Conservation (phyloP, 2,888 invertebrate genomes). For the Drosophila setosimentum region DNA sequence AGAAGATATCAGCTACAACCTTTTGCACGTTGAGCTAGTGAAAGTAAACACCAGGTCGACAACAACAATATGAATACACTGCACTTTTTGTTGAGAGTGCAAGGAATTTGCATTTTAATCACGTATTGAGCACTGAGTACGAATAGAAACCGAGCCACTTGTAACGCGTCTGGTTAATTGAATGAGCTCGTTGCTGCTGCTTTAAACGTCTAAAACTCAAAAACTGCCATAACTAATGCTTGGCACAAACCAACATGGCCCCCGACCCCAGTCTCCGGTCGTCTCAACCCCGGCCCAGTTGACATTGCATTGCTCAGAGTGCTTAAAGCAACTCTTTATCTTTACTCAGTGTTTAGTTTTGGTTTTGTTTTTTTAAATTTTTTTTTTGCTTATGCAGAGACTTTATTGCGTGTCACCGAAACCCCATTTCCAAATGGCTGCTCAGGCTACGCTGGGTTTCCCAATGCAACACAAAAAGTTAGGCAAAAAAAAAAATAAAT, state of each 20-base stretch:
- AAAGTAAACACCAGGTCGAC: constrained; percentile 55
- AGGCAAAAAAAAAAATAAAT: constrained; percentile 25
- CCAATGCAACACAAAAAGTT: constrained; percentile 24
- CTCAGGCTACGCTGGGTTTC: constrained; percentile 35
- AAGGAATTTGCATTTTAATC: constrained; percentile 53
- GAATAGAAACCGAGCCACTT: constrained; percentile 42
- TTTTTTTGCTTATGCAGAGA: constrained; percentile 36
- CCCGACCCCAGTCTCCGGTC: constrained; percentile 8
- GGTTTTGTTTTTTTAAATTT: constrained; percentile 6
- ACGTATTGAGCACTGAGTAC: constrained; percentile 43
- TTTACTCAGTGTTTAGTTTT: constrained; percentile 5
- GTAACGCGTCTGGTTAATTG: constrained; percentile 69
- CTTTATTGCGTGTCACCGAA: constrained; percentile 67
- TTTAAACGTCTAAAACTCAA: constrained; percentile 43
- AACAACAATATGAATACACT: constrained; percentile 31
- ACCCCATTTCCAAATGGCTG: constrained; percentile 59
- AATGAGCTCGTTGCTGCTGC: constrained; percentile 58
- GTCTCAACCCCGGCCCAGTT: constrained; percentile 30
- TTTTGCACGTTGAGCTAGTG: constrained; percentile 50
- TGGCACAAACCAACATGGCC: constrained; percentile 14
- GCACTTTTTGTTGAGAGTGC: constrained; percentile 41
- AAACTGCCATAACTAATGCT: constrained; percentile 14
- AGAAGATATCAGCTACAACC: constrained; percentile 51
- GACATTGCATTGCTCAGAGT: constrained; percentile 54
- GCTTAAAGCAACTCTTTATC: constrained; percentile 14